Evolutionary conservation across 2,888 invertebrate species (phyloP).

Genomic region (Protophormia terraenovae): DNA sequence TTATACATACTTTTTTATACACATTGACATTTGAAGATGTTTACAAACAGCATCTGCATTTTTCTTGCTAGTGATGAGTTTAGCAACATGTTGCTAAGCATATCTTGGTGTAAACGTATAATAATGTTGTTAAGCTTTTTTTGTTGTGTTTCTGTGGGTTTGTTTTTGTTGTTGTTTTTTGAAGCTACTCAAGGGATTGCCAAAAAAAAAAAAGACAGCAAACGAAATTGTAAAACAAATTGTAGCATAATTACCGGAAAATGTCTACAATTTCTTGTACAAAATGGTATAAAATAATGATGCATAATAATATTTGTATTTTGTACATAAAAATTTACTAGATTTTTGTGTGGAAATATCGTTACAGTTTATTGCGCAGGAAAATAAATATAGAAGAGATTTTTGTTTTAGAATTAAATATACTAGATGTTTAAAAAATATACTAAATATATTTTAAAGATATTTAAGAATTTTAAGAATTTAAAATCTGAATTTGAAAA

Average conservation of each 20-base stretch:
- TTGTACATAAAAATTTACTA: background rate
- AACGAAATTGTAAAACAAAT: constrained; percentile 45
- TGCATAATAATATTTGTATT: background rate
- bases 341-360: background rate
- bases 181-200: constrained; percentile 16
- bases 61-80: background rate
- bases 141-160: background rate
- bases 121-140: constrained; percentile 12
- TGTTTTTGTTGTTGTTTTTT: constrained; percentile 1
- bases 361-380: background rate
- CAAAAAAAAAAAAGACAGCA: constrained; percentile 21
- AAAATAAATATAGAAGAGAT: no score
- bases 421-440: no score
- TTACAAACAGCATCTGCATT: constrained; percentile 2
- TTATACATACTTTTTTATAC: background rate
- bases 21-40: constrained; percentile 32
- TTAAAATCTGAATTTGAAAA: no score
- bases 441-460: no score
- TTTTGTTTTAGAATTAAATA: background rate
- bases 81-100: constrained; percentile 28
- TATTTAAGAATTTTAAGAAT: no score
- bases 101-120: background rate
- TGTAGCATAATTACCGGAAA: constrained; percentile 65
- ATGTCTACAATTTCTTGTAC: constrained; percentile 25
- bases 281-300: constrained; percentile 23